A percentile compares a stretch with the other conserved stretches of the same genome.
Conservation (phyloP, 2,888 invertebrate species). For the Ditylenchus weischeri region DNA sequence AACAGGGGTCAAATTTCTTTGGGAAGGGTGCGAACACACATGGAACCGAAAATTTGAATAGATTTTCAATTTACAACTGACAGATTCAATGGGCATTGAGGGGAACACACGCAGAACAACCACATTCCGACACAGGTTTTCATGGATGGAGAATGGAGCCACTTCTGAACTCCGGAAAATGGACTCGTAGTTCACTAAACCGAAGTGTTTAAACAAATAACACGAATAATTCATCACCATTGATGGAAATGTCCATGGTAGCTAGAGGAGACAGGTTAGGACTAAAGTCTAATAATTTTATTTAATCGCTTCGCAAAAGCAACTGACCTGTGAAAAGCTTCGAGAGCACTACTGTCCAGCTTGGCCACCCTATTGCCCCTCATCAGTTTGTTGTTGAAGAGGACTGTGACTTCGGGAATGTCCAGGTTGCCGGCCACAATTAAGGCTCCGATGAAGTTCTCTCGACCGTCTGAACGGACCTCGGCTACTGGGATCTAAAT, state of each 20-base stretch:
- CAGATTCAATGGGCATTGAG: slow-evolving; percentile 77
- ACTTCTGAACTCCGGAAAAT: slow-evolving; percentile 67
- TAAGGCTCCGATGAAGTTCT: slow-evolving; percentile 84
- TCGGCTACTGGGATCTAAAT: slow-evolving; percentile 76
- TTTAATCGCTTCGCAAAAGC: slow-evolving; percentile 72
- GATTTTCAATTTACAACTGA: slow-evolving; percentile 40
- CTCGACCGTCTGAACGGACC: slow-evolving; percentile 84
- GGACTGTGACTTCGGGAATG: slow-evolving; percentile 87
- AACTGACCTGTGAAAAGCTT: slow-evolving; percentile 71
- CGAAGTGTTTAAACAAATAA: not conserved
- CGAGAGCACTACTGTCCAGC: slow-evolving; percentile 68
- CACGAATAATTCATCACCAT: slow-evolving; percentile 61
- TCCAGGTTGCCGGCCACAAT: slow-evolving; percentile 82
- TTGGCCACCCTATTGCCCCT: slow-evolving; percentile 85
- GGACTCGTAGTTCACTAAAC: slow-evolving; percentile 68
- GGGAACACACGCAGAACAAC: slow-evolving; percentile 84
- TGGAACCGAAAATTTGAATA: too few relatives aligned
- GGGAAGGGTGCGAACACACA: too few relatives aligned
- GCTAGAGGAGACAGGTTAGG: slow-evolving; percentile 82
- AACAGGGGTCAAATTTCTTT: too few relatives aligned
- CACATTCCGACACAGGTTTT: slow-evolving; percentile 77
- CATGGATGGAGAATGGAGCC: slow-evolving; percentile 67
- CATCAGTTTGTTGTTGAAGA: slow-evolving; percentile 80
- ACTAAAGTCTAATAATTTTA: slow-evolving; percentile 60
- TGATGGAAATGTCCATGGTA: slow-evolving; percentile 76